Percentiles rank a stretch among this genome's conserved stretches.
phyloP scores from a whole-genome alignment of 2,113 vertebrate species.

The Heloderma charlesbogerti region DNA sequence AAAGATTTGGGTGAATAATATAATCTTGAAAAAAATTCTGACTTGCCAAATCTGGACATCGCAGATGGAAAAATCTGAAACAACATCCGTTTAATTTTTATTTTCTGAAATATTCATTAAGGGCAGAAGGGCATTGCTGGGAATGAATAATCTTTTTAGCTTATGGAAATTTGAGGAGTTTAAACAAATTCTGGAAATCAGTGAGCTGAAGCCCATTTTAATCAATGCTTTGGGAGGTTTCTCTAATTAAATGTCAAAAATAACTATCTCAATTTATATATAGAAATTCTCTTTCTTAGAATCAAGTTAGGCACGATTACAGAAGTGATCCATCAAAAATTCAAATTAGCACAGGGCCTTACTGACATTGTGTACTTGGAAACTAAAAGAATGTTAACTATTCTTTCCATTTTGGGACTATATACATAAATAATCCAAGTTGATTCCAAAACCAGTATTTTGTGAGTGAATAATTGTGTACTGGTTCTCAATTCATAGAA shows the following conservation, averaged over 20 bases:
- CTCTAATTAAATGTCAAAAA: constrained; percentile 72
- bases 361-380: constrained; percentile 56
- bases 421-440: constrained; percentile 56
- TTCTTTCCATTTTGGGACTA: constrained; percentile 49
- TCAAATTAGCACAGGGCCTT: constrained; percentile 53
- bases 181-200: constrained; percentile 48
- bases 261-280: constrained; percentile 57
- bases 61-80: constrained; percentile 14
- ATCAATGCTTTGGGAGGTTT: constrained; percentile 45
- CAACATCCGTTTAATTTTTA: background rate
- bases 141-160: constrained; percentile 31
- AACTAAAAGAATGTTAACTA: constrained; percentile 56
- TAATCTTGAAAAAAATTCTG: background rate
- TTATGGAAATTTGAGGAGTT: constrained; percentile 50
- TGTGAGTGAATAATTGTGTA: background rate
- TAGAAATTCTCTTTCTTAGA: constrained; percentile 61
- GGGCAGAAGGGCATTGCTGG: background rate
- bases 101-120: constrained; percentile 20
- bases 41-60: fast-evolving
- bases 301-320: constrained; percentile 60
- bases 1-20: background rate
- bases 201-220: constrained; percentile 55
- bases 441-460: constrained; percentile 41
- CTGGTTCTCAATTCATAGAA: background rate
- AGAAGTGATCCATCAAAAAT: constrained; percentile 51